These are phyloP conservation scores for Brachycybe producta DNA, from an alignment of 2,888 invertebrate genomes.

Conservation along the genomic window DNA sequence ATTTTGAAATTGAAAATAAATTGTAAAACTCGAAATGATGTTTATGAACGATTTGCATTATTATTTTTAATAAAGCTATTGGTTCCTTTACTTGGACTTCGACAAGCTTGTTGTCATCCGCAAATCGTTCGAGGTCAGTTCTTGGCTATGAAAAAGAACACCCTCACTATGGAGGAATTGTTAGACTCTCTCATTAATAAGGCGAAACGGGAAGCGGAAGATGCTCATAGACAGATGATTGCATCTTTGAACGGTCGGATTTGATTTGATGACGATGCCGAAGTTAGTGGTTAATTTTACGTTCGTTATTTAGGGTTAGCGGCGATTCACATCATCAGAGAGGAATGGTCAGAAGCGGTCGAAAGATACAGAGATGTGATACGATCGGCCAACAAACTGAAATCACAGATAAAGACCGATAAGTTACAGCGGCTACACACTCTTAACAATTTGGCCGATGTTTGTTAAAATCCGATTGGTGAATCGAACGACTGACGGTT, in stretches of 20 bases:
- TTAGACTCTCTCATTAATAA: constrained; percentile 50
- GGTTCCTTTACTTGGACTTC: constrained; percentile 48
- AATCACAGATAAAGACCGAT: constrained; percentile 44
- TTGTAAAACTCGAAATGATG: constrained; percentile 33
- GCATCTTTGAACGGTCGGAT: constrained; percentile 49
- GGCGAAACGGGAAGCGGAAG: constrained; percentile 47
- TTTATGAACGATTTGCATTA: no score
- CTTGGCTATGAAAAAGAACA: constrained; percentile 38
- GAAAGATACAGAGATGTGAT: constrained; percentile 48
- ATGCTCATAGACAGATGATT: constrained; percentile 46
- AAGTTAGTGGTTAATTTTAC: neutral
- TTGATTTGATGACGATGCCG: constrained; percentile 1
- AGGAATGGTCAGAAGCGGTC: constrained; percentile 43
- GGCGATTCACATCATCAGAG: constrained; percentile 45
- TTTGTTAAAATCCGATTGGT: constrained; percentile 17
- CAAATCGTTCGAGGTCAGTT: constrained; percentile 45
- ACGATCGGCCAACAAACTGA: constrained; percentile 38
- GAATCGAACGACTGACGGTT: neutral
- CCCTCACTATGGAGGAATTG: constrained; percentile 49
- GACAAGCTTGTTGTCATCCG: constrained; percentile 59
- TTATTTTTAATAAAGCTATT: constrained; percentile 39
- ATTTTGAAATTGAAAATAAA: constrained; percentile 25
- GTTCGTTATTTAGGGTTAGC: constrained; percentile 41
- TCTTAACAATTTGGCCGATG: constrained; percentile 48
- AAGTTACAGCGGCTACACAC: constrained; percentile 53